These are phyloP conservation scores for Sycobia sp. DNA, from an alignment of 1,140 invertebrate genomes.

Conservation along the genomic window DNA sequence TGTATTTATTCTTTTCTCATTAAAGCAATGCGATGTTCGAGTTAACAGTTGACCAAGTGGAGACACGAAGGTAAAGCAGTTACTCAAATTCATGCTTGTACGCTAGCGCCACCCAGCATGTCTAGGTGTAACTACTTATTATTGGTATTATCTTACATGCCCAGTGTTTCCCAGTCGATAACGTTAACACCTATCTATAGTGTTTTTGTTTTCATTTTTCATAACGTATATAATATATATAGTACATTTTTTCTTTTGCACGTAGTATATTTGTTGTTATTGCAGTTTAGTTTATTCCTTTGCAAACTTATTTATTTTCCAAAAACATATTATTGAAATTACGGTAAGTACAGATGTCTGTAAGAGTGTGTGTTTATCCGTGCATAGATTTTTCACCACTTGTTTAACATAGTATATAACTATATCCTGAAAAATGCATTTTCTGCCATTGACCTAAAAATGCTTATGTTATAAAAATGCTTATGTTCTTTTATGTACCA, in stretches of 20 bases:
- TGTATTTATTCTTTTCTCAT: constrained; percentile 46
- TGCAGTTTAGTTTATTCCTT: not conserved
- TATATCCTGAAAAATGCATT: too few relatives aligned
- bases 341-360: too few relatives aligned
- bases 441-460: too few relatives aligned
- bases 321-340: not conserved
- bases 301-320: not conserved
- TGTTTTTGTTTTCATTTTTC: too few relatives aligned
- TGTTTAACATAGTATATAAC: too few relatives aligned
- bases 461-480: too few relatives aligned
- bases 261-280: too few relatives aligned
- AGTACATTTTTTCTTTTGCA: too few relatives aligned
- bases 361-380: too few relatives aligned
- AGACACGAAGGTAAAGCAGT: constrained; percentile 57
- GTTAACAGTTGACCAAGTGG: constrained; percentile 55
- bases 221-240: too few relatives aligned
- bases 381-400: too few relatives aligned
- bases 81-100: constrained; percentile 19
- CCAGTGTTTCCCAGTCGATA: constrained; percentile 16
- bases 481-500: too few relatives aligned
- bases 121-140: constrained; percentile 12
- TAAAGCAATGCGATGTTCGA: constrained; percentile 53
- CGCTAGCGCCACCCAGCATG: constrained; percentile 29
- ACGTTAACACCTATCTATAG: constrained; percentile 4
- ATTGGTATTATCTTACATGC: constrained; percentile 13